Evolutionary conservation across 2,888 invertebrate genomes (phyloP), one percentile per base, ranked within the genome.

Genomic region (Drosophila maculinotata): DNA sequence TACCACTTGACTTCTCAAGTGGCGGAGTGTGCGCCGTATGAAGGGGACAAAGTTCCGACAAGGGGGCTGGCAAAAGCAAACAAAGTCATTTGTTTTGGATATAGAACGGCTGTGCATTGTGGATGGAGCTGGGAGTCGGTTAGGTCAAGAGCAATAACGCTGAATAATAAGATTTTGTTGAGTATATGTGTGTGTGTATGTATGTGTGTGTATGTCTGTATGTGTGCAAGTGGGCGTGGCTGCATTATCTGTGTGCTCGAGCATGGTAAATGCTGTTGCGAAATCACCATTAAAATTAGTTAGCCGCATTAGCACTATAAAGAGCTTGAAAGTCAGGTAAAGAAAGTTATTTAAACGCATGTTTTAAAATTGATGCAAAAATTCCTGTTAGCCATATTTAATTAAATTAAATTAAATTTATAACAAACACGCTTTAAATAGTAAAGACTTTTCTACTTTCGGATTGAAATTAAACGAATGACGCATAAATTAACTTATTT

Each of bases 81-180:
- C 82, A 85, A 78, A 75, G 79, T 79, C 82, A 69, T 79, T 79
- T 79, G 76, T 81, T 85, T 71, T 47, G 67, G 51, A 53, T 59
- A 60, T 45, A 39, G 36, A 38, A 58, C 17, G 44, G 35, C 42
- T 30, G n/a, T 12, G 57, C 39, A 49, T 60, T 57, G 39, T 48
- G 38, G 36, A 35, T 39, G 52, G 62, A 35, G 36, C 42, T 47
- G 47, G 25, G 38, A 53, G 58, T 63, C 52, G 51, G 54, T 63
- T 65, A 70, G 79, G 79, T 79, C 79, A 79, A 79, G 79, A 83
- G 77, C 79, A 79, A 84, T 84, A 77, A 83, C 63, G 84, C 42
- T 83, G 81, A 77, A 79, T 79, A 79, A 83, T 84, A 71, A 63
- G 79, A 83, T 83, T 83, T 68, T 59, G 53, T 45, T 42, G 66